Percentiles rank a stretch among this genome's conserved stretches.
Conservation (phyloP, 2,797 vertebrate genomes). For the Oophaga sylvatica region DNA sequence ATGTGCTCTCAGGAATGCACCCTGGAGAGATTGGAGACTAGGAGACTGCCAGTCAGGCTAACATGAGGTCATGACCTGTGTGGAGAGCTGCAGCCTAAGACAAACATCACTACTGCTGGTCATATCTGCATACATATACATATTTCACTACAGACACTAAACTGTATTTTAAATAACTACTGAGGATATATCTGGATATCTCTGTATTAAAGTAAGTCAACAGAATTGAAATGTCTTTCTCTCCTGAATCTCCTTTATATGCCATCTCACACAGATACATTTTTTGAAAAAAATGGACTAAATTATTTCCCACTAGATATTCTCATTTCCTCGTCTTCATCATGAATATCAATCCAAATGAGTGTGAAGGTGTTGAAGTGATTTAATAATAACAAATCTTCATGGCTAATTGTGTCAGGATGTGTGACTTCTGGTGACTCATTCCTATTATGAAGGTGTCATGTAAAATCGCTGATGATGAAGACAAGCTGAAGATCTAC, state of each 20-base stretch:
- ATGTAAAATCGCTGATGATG: not conserved
- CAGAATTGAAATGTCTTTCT: not conserved
- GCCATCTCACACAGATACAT: not conserved
- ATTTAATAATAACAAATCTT: constrained; percentile 29
- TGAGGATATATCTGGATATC: too few relatives aligned
- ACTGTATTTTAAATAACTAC: too few relatives aligned
- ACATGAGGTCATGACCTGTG: too few relatives aligned
- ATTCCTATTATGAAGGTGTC: not conserved
- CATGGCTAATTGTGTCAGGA: constrained; percentile 27
- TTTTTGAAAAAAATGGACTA: not conserved
- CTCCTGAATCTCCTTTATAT: not conserved
- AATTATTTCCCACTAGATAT: not conserved
- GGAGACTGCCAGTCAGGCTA: too few relatives aligned
- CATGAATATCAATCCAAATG: not conserved
- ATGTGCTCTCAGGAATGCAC: too few relatives aligned
- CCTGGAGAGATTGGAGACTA: too few relatives aligned
- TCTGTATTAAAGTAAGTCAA: not conserved
- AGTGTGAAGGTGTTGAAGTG: not conserved
- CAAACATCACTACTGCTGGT: too few relatives aligned
- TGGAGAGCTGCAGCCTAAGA: too few relatives aligned
- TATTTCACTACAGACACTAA: too few relatives aligned
- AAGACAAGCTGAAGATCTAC: not conserved
- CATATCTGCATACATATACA: too few relatives aligned
- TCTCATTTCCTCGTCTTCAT: not conserved
- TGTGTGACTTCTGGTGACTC: constrained; percentile 16